Evolutionary conservation across 2,113 vertebrate species (phyloP).

Genomic region (Rhabdomys dilectus): DNA sequence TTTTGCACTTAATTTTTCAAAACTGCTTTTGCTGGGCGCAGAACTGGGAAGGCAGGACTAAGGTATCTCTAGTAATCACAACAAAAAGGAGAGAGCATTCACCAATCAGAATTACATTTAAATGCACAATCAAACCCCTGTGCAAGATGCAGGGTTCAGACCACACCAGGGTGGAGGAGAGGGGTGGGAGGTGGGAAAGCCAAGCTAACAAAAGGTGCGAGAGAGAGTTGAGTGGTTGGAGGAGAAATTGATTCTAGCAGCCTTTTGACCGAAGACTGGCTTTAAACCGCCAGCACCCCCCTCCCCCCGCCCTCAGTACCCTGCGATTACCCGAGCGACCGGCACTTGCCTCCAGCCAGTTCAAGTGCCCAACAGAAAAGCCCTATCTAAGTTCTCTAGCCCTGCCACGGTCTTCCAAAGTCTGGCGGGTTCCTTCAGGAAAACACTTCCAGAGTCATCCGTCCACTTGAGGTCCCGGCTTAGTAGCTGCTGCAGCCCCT

Average conservation of each 20-base stretch:
- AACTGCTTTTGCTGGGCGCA: constrained; percentile 76
- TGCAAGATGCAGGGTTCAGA: constrained; percentile 36
- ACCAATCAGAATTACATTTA: constrained; percentile 64
- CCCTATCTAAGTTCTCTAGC: constrained; percentile 71
- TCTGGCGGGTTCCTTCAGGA: constrained; percentile 57
- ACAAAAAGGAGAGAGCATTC: constrained; percentile 73
- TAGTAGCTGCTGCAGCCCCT: constrained; percentile 8
- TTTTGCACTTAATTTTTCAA: constrained; percentile 83
- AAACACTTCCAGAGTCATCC: constrained; percentile 65
- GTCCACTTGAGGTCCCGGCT: constrained; percentile 52
- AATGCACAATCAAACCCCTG: constrained; percentile 68
- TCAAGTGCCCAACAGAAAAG: constrained; percentile 46
- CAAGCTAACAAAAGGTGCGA: constrained; percentile 41
- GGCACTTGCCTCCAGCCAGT: constrained; percentile 69
- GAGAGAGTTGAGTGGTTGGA: constrained; percentile 45
- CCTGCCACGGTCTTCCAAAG: constrained; percentile 65
- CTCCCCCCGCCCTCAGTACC: not conserved
- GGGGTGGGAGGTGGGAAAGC: constrained; percentile 29
- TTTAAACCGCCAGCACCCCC: not conserved
- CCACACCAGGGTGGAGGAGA: constrained; percentile 26
- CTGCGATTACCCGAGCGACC: constrained; percentile 42
- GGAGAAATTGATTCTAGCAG: constrained; percentile 65
- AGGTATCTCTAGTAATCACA: constrained; percentile 69
- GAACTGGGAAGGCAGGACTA: constrained; percentile 70
- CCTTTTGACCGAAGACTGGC: not conserved